phyloP scores from a whole-genome alignment of 2,888 invertebrate species.

The Troilus luridus region DNA sequence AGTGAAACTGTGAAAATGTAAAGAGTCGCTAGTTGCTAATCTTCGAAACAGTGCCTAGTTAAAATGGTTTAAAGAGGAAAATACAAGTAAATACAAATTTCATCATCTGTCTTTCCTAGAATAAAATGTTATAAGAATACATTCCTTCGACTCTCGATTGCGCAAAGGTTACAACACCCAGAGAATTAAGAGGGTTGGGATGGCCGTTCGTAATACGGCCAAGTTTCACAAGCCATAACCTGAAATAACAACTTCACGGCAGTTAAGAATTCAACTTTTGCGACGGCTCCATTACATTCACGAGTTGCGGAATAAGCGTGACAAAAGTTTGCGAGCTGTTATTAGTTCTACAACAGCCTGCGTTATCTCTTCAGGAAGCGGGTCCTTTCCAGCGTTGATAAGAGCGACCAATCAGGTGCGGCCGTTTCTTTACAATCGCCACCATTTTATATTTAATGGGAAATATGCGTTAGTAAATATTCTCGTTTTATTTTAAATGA shows the following conservation, averaged over 20 bases:
- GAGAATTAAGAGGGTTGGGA: neutral
- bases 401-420: neutral
- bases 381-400: neutral
- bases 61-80: no score
- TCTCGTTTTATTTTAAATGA: no score
- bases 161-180: neutral
- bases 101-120: no score
- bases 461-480: neutral
- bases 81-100: no score
- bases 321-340: neutral
- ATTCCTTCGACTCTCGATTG: neutral
- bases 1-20: no score
- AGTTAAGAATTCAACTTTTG: constrained; percentile 16
- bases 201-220: neutral
- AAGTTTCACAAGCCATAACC: constrained; percentile 1
- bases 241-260: neutral
- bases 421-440: neutral
- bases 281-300: neutral
- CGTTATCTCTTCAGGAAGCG: neutral
- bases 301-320: neutral
- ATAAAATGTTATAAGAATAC: neutral
- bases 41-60: no score
- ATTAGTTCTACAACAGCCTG: constrained; percentile 6
- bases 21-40: no score
- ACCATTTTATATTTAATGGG: neutral